Base-by-base conservation (phyloP, 1,140 invertebrate genomes). In the Tetragnatha versicolor region DNA sequence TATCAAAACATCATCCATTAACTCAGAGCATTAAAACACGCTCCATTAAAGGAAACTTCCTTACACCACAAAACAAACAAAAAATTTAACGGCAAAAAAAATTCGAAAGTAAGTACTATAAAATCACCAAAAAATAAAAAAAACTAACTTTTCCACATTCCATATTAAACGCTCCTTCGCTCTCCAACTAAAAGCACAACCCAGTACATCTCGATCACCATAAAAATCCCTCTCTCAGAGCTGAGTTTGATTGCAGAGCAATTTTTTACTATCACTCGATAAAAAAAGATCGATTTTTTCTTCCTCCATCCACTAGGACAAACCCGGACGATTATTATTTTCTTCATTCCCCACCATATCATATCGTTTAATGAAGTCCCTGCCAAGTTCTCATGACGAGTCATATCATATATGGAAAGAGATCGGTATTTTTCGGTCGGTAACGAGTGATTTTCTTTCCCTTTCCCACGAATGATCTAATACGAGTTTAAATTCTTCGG, bases 361-460 rank as follows among this genome's bases (percentile, higher is more conserved):
- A 65, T 65, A 45, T 39, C 35, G 35, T 14, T 65, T 65, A 65
- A 65, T 65, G 61, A 65, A 65, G 35, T 65, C 27, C 61, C 20
- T n/a, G 14, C 29, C 37, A 45, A 65, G 61, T 65, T 65, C 42
- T 45, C 7, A 31, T 12, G 61, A 65, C 35, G 55, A 58, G 25
- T 65, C 61, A 17, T 65, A 9, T 7, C 37, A 65, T 20, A 65
- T 31, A n/a, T 42, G 37, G 61, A 65, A 65, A 42, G 61, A 20
- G 37, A 65, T 1, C 5, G 61, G 27, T 25, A 65, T 42, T 65
- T 65, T 65, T 65, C n/a, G n/a, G 29, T 65, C 27, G 17, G 61
- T 42, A 39, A 25, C 39, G 61, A 65, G 25, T 22, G 37, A 45
- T 42, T 65, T 65, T 12, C 22, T 20, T 5, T 14, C 37, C 20